Evolutionary conservation across 2,797 vertebrate genomes (phyloP).

Genomic region (Acestrorhynchus altus): DNA sequence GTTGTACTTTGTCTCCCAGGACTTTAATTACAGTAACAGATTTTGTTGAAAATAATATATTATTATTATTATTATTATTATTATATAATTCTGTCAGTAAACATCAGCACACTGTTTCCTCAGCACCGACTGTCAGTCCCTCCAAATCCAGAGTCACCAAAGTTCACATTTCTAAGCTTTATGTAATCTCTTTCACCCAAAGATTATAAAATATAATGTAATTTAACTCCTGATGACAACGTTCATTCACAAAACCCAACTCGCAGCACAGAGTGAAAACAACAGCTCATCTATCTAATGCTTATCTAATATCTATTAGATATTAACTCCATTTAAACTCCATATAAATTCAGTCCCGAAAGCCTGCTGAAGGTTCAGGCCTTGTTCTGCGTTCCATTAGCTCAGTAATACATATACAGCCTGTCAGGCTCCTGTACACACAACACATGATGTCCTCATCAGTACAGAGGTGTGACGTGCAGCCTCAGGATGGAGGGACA

Average conservation of each 20-base stretch:
- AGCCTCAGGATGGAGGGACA: neutral
- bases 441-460: slow-evolving; percentile 34
- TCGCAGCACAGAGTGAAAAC: neutral
- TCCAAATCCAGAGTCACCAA: neutral
- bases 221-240: neutral
- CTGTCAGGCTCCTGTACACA: slow-evolving; percentile 41
- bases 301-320: neutral
- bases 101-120: neutral
- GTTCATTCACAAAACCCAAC: neutral
- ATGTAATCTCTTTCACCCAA: neutral
- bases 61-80: too few species aligned
- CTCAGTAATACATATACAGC: slow-evolving; percentile 49
- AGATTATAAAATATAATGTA: neutral
- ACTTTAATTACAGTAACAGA: too few species aligned
- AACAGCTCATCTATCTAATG: neutral
- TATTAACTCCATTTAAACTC: slow-evolving; percentile 8
- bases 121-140: neutral
- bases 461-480: neutral
- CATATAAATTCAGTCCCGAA: slow-evolving; percentile 23
- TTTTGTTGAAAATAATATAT: too few species aligned
- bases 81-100: too few species aligned
- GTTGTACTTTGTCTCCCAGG: too few species aligned
- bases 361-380: slow-evolving; percentile 50
- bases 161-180: neutral
- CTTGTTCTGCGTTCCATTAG: slow-evolving; percentile 50